Base-by-base conservation (phyloP, 1,140 invertebrate species). In the Eumaeus atala region DNA sequence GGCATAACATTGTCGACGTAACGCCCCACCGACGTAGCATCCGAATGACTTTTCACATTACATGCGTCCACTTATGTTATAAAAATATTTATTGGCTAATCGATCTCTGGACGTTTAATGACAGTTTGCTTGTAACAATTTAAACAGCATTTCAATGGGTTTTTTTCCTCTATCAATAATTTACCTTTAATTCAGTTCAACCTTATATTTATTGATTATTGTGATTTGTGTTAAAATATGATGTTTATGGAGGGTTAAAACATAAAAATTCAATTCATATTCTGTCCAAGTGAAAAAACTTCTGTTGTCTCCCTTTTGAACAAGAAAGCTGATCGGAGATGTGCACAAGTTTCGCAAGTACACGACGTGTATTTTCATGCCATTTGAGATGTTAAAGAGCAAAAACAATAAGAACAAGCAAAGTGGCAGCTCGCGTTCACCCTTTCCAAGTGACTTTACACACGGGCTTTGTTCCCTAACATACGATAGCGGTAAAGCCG, bases 401-500 rank as follows among this genome's bases (percentile, higher is more conserved):
- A 64, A 67, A 70, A 77, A 74, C 74, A 79, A 83, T 77, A 80
- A 78, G 72, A 77, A 70, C 62, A 70, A 66, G 69, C 66, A 71
- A 73, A 79, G 74, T 77, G 74, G 59, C 62, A 64, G 66, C 63
- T 69, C 67, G 66, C 74, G 64, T 70, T 72, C 74, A 71, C 77
- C 74, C 67, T 71, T 75, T 74, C 71, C 68, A 68, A 75, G 70
- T 68, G 70, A 77, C 74, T 77, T 81, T 72, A 76, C 75, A 73
- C 70, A 71, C 71, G 62, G 73, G 70, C 81, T 82, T 84, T 84
- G 81, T 84, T 79, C 78, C 73, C 75, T 79, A 81, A 79, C 77
- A 74, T 70, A 74, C 74, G 69, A 76, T 77, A 73, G 70, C 68
- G 56, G 66, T 74, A 82, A 75, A 73, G 78, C 70, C 66, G 66